phyloP scores from a whole-genome alignment of 1,140 invertebrate species.

The Scaptomyza hsui region DNA sequence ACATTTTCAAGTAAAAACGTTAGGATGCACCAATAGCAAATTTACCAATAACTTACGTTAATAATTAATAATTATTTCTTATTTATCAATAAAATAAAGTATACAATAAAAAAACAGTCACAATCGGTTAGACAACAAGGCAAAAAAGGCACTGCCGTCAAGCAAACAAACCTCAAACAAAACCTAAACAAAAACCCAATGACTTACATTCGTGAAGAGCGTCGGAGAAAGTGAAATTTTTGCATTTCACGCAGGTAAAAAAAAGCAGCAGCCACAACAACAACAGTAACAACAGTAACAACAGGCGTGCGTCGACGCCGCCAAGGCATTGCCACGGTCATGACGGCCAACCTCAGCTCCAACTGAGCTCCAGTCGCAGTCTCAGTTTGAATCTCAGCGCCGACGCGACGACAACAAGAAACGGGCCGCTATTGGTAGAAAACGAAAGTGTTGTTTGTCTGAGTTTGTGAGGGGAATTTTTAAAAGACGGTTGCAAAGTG shows the following conservation, averaged over 20 bases:
- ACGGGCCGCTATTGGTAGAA: conserved; percentile 43
- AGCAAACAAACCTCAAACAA: conserved; percentile 1
- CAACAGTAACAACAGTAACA: conserved; percentile 28
- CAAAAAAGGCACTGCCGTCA: conserved; percentile 42
- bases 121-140: conserved; percentile 31
- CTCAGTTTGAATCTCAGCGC: conserved; percentile 33
- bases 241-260: conserved; percentile 65
- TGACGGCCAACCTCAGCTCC: conserved; percentile 28
- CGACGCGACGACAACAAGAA: conserved; percentile 24
- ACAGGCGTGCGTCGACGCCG: conserved; percentile 11
- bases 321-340: conserved; percentile 31
- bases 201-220: conserved; percentile 71
- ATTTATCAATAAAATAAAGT: conserved; percentile 13
- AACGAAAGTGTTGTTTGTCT: conserved; percentile 54
- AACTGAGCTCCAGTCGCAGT: conserved; percentile 39
- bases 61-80: conserved; percentile 15
- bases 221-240: conserved; percentile 79
- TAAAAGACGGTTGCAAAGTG: conserved; percentile 22
- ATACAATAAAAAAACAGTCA: conserved; percentile 17
- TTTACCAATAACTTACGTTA: neutral
- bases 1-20: neutral
- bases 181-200: conserved; percentile 60
- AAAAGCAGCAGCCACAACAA: conserved; percentile 17
- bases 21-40: neutral
- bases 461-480: conserved; percentile 52